Base-by-base conservation (phyloP, 1,140 invertebrate species). In the Agraylea sexmaculata region DNA sequence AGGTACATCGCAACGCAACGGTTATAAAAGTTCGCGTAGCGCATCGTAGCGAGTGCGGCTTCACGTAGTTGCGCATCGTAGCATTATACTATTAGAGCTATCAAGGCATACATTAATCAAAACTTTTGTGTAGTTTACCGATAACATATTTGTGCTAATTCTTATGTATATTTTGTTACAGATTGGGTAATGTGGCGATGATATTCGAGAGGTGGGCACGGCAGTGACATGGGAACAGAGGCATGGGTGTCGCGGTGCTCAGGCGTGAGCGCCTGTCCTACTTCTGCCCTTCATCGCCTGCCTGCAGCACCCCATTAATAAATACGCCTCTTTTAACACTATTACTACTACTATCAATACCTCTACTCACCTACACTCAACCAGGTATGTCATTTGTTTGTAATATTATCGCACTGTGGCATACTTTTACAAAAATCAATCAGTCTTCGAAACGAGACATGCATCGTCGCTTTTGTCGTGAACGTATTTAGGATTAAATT, bases 161-260 rank as follows among this genome's bases (percentile, higher is more conserved):
- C n/a, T n/a, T n/a, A n/a, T n/a, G n/a, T n/a, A n/a, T n/a, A n/a
- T n/a, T 20, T 37, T 43, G 30, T 49, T 49, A 4, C 37, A 49
- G 47, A 30, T 31, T 23, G 74, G 75, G 71, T 74, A 73, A 76
- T 72, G 70, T 70, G 72, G 69, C 64, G 69, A 73, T 70, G 68
- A 75, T n/a, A n/a, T n/a, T n/a, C n/a, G n/a, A 69, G 74, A 73
- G 71, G 65, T 68, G 74, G 69, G 74, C 75, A 71, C 75, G 74
- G 73, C 75, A 71, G 70, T 73, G 75, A 80, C 75, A 80, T 80
- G 78, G 78, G 74, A 80, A 70, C 74, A 76, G 74, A 78, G 78
- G 78, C 71, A 80, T 80, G 78, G 77, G 78, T 76, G 73, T 74
- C 69, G 74, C 71, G 68, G 68, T 70, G 70, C 70, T 63, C 73